Base-by-base conservation (phyloP, 2,113 vertebrate genomes). In the Leuciscus idus region DNA sequence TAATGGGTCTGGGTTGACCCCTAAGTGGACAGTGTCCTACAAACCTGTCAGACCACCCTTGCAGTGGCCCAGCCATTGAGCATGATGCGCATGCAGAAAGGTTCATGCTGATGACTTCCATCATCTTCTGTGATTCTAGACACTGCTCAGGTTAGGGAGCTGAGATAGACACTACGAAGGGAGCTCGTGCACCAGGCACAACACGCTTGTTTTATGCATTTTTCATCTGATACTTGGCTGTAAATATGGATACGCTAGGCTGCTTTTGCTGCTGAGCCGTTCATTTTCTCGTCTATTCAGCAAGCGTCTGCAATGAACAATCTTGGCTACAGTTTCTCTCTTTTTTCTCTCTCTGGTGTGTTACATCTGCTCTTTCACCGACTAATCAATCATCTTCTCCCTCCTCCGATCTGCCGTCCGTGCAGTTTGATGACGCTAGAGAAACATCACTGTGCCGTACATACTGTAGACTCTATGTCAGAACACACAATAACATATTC, bases 71-170 rank as follows among this genome's bases (percentile, higher is more conserved):
- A 81, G 64, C 85, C 72, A 48, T 21, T 7, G 6, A 57, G 52
- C 30, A 52, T 59, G 59, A 85, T 10, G 43, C 33, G 6, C 52
- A 57, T 68, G 26, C 28, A 15, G 33, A 72, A 85, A 87, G 84
- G 82, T 90, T 95, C 93, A 92, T 93, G 95, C 93, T 89, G 94
- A 94, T 95, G 92, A 94, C 89, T 97, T 97, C 97, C 94, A 97
- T 97, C 96, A 97, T 97, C 96, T 96, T 97, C 97, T 97, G 95
- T 94, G 89, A 88, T 95, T 97, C 96, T 97, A 97, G 96, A 96
- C 92, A 91, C 95, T 95, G 94, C 92, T 95, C 95, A 93, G 96
- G 93, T 84, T 94, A 89, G 78, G 83, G 84, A 66, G 70, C 70
- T 79, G 61, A 84, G 48, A 78, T 72, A 70, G 61, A 84, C 39